Base-by-base conservation (phyloP, 2,113 vertebrate species). In the Paedocypris sp. region DNA sequence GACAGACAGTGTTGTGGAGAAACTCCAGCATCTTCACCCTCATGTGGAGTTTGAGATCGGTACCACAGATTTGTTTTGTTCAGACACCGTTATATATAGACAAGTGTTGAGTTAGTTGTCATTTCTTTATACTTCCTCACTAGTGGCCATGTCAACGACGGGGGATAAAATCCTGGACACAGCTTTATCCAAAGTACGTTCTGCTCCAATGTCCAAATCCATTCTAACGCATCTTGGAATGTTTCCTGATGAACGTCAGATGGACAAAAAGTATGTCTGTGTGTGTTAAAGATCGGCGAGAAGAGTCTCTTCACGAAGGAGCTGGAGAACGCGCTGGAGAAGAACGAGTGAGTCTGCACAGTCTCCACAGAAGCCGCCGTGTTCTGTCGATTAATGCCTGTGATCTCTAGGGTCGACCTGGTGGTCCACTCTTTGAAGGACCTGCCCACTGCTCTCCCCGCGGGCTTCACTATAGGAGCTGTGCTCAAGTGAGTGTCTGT, bases 251-350 rank as follows among this genome's bases (percentile, higher is more conserved):
- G n/a, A n/a, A n/a, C n/a, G n/a, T n/a, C n/a, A n/a, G n/a, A n/a
- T n/a, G n/a, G n/a, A n/a, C n/a, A n/a, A n/a, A n/a, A n/a, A n/a
- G n/a, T n/a, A n/a, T n/a, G n/a, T n/a, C n/a, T n/a, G n/a, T n/a
- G n/a, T 60, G 6, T 60, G 29, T 65, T 31, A 20, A 42, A 99
- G 95, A 99, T 99, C 5, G 95, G 95, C 60, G 94, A 99, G 82
- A 99, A 99, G 74, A 98, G 92, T 73, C 82, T 99, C 54, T 98
- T 98, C 76, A 99, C 95, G 69, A 99, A 98, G 78, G 95, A 99
- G 77, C 63, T 99, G 76, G 95, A 99, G 75, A 89, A 82, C 1
- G 95, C 95, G 1, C 79, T 99, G 63, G 92, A 97, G 78, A 92
- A 61, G 72, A 90, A 96, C 0, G 93, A 96, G 95, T 98, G 81